Base-by-base conservation (phyloP, 2,888 invertebrate species). In the Zaprionus obscuricornis region DNA sequence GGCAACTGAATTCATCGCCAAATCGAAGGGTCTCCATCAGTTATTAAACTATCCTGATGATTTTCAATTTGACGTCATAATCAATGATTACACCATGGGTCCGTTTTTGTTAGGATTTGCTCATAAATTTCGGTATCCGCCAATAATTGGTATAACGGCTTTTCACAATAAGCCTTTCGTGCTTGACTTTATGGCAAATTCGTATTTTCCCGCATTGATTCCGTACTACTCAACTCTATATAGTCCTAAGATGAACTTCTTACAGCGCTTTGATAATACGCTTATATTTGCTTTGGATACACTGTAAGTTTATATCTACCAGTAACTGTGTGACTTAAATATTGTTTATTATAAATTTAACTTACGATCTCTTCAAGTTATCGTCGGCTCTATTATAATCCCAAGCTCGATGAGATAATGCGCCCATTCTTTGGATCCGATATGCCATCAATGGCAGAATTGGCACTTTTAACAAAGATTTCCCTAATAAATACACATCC, bases 21-120 rank as follows among this genome's bases (percentile, higher is more conserved):
- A 27, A 2, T 86, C 87, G 0, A 55, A 77, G 27, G 86, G 83
- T 0, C n/a, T 86, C 0, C 56, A 69, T 18, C 56, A 45, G 4
- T 51, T 89, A 1, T 50, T 86, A 5, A 59, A 72, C 16, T 87
- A 88, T 66, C 87, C 88, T 0, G 52, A 70, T 29, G 56, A 81
- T 26, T 88, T 88, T 20, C 66, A 78, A 20, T 86, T 88, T 52
- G 89, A 90, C 74, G 45, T 89, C 24, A 79, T 88, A n/a, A 57
- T 89, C 3, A 72, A 87, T 40, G 90, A 90, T 52, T 87, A 78
- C 29, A 85, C 83, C 0, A 22, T 78, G 17, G 87, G 87, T 1
- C 75, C 87, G 2, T 85, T 79, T 67, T 52, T 89, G 8, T 18
- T 89, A 7, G 86, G 85, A 0, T 82, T 89, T 39, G 59, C 85